Percentiles rank a stretch among this genome's conserved stretches.
These are phyloP conservation scores for Drosophila tropicalis DNA, from an alignment of 1,140 invertebrate species.

Conservation along the genomic window DNA sequence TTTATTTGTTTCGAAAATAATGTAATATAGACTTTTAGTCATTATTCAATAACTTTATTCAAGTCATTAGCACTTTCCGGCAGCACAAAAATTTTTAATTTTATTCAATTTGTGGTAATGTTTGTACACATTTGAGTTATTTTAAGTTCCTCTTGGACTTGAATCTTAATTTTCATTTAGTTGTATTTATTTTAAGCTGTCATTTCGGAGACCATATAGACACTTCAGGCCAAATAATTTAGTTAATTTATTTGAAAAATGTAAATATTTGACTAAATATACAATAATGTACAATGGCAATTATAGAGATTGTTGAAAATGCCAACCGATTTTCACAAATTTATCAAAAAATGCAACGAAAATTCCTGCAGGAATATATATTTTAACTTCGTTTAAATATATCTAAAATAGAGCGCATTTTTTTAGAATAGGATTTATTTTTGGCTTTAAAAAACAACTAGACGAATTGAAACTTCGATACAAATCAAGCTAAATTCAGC, in stretches of 20 bases:
- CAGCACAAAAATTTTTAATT: neutral
- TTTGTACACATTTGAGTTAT: conserved; percentile 6
- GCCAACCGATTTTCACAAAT: too few relatives aligned
- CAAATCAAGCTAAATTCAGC: neutral
- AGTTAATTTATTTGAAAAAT: neutral
- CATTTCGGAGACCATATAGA: neutral
- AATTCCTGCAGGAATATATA: too few relatives aligned
- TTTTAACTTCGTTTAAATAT: too few relatives aligned
- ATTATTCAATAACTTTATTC: neutral
- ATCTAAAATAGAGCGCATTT: too few relatives aligned
- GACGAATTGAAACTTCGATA: neutral
- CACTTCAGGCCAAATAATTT: neutral
- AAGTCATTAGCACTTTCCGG: conserved; percentile 12
- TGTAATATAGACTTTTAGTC: neutral
- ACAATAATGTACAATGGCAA: too few relatives aligned
- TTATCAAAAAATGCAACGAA: too few relatives aligned
- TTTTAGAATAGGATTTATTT: neutral
- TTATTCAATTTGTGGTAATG: conserved; percentile 4
- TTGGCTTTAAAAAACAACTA: neutral
- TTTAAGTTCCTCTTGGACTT: neutral
- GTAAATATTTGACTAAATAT: neutral
- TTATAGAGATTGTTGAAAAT: too few relatives aligned
- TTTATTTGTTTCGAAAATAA: too few relatives aligned
- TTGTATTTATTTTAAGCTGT: neutral
- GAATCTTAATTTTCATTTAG: neutral